Base-by-base conservation (phyloP, 2,113 vertebrate species). In the Brachionichthys hirsutus region DNA sequence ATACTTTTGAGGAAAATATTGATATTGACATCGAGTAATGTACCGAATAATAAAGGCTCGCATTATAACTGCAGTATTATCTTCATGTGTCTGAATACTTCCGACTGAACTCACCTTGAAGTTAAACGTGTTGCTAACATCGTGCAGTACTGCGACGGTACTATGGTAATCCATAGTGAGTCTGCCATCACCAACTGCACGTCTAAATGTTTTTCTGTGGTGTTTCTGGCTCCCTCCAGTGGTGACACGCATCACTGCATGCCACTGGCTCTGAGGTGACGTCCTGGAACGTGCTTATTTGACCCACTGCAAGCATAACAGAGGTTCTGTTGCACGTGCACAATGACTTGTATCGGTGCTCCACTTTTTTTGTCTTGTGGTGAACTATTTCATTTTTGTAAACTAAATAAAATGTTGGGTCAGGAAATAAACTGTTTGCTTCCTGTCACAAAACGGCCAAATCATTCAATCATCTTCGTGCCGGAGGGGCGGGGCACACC, bases 331-430 rank as follows among this genome's bases (percentile, higher is more conserved):
- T 16, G 87, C 88, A 86, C 88, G 87, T 91, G 89, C 86, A 89
- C 88, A 79, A 88, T 85, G 72, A 85, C 82, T 85, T 89, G 86
- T 86, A 85, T 82, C 87, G 82, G 81, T 85, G 84, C 84, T 82
- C 80, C 74, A 86, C 73, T 67, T 82, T 80, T 90, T 74, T 87
- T 75, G 68, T 90, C 74, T 81, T 88, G 87, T 89, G 85, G 89
- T 89, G 85, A 86, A 73, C 85, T 83, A 86, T 84, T 86, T 84
- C 78, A 84, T 90, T 84, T 87, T 89, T 90, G 87, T 87, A 91
- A 85, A 89, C 87, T 84, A 91, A 90, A 90, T 90, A 88, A 88
- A 89, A 89, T 84, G 87, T 89, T 86, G n/a, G n/a, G n/a, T n/a
- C n/a, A n/a, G n/a, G n/a, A n/a, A n/a, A n/a, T n/a, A n/a, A n/a